Percentiles rank a stretch among this genome's conserved stretches.
These are phyloP conservation scores for Trichosurus vulpecula DNA, from an alignment of 2,797 vertebrate genomes.

Conservation along the genomic window DNA sequence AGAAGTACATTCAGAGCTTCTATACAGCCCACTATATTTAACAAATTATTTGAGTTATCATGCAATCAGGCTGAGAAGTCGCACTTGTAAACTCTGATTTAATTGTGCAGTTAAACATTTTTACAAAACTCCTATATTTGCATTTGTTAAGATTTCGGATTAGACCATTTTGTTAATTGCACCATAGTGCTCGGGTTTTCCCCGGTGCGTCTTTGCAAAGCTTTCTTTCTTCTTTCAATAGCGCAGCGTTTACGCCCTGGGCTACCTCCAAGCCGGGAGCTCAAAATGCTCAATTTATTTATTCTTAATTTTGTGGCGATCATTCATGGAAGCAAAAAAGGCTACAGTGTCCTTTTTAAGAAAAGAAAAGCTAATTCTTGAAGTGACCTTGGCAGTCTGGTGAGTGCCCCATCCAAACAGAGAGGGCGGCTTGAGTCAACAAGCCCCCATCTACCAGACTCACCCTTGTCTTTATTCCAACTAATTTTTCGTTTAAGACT, in stretches of 20 bases:
- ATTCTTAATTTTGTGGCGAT: conserved; percentile 99
- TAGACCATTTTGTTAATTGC: conserved; percentile 99
- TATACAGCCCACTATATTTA: conserved; percentile 90
- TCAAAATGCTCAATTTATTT: conserved; percentile 99
- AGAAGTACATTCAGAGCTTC: conserved; percentile 84
- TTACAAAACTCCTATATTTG: conserved; percentile 99
- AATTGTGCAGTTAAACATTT: conserved; percentile 99
- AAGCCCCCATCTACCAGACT: conserved; percentile 99
- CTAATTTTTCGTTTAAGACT: conserved; percentile 99
- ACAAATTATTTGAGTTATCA: conserved; percentile 93
- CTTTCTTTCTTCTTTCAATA: conserved; percentile 97
- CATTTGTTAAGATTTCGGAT: conserved; percentile 99
- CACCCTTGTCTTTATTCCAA: conserved; percentile 99
- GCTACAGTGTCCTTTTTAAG: conserved; percentile 99
- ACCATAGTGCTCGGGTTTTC: conserved; percentile 95
- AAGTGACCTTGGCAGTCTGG: conserved; percentile 99
- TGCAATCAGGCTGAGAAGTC: conserved; percentile 91
- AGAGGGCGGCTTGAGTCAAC: conserved; percentile 99
- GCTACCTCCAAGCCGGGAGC: conserved; percentile 96
- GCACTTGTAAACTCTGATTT: conserved; percentile 96
- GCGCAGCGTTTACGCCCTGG: conserved; percentile 97
- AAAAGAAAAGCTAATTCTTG: conserved; percentile 99
- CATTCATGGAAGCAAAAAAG: conserved; percentile 99
- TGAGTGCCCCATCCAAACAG: conserved; percentile 96
- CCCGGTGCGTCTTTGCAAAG: conserved; percentile 95